Evolutionary conservation across 2,797 vertebrate genomes (phyloP), one percentile per base, ranked within the genome.

Genomic region (Helicolenus hilgendorfi): DNA sequence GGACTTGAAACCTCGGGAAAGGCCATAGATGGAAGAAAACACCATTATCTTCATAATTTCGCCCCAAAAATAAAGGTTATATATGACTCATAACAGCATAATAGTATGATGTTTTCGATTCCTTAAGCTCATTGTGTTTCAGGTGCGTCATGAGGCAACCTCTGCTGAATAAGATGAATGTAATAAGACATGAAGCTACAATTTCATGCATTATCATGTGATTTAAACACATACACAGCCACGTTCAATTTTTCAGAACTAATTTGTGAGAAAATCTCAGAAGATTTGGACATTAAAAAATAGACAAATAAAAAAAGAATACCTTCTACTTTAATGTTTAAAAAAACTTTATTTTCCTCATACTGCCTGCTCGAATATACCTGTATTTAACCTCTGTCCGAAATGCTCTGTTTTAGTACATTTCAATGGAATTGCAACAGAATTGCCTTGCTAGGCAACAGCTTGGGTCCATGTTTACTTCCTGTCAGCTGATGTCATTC

Each of bases 81-180:
- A 59, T 49, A 72, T 83, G 77, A 77, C 71, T 91, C 92, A 79
- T 45, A 81, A 80, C 71, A 78, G 31, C 49, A 75, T 84, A 68
- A 64, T 41, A n/a, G 35, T 5, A 5, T 29, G 11, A 77, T 75
- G 45, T 72, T 84, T 84, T 81, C 0, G 0, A 77, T 78, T 83
- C 27, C 27, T 33, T 13, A 18, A 20, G 53, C 35, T 63, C 35
- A 45, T 70, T 73, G 72, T 87, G 65, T 81, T 77, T 70, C 64
- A 41, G 73, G 73, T 84, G 79, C 88, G 14, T 72, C 8, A 59
- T 55, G 20, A 88, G 55, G 72, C 62, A 75, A 73, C 67, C 24
- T 70, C 35, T 58, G 24, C 22, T 62, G 76, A 79, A 65, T 71
- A 31, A 33, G 22, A 68, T 72, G n/a, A 41, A 76, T 63, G 27